phyloP scores from a whole-genome alignment of 1,140 invertebrate genomes.

The Zophobas atratus region DNA sequence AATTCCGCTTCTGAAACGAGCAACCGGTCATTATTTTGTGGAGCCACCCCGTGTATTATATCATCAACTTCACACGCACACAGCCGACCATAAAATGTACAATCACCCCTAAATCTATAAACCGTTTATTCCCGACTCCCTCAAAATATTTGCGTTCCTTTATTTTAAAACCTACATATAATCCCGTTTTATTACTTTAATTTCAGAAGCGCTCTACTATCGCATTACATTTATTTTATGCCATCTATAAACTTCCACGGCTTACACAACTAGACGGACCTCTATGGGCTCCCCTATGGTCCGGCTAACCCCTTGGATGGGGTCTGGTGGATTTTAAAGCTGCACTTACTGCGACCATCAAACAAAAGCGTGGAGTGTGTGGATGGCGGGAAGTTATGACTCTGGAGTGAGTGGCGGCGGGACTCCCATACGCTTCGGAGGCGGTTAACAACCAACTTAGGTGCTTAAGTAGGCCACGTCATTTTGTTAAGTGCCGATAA shows the following conservation, averaged over 20 bases:
- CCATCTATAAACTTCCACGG: slow-evolving; percentile 48
- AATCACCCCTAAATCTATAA: slow-evolving; percentile 42
- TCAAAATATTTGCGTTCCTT: slow-evolving; percentile 50
- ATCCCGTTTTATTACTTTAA: slow-evolving; percentile 53
- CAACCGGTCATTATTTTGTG: too few species aligned
- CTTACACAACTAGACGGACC: slow-evolving; percentile 33
- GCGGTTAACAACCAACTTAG: slow-evolving; percentile 42
- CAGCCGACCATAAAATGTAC: slow-evolving; percentile 41
- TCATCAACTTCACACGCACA: neutral
- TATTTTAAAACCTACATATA: slow-evolving; percentile 51
- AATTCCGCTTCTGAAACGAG: too few species aligned
- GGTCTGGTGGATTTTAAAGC: slow-evolving; percentile 46
- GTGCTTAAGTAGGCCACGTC: slow-evolving; percentile 45
- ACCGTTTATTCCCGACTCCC: slow-evolving; percentile 45
- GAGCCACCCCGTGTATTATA: too few species aligned
- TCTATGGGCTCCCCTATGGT: slow-evolving; percentile 27
- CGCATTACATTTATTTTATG: slow-evolving; percentile 51
- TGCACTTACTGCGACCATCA: slow-evolving; percentile 39
- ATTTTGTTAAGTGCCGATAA: slow-evolving; percentile 48
- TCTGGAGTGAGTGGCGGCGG: neutral
- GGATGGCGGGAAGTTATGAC: slow-evolving; percentile 18
- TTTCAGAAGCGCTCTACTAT: slow-evolving; percentile 51
- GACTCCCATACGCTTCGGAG: slow-evolving; percentile 24
- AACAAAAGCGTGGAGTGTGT: slow-evolving; percentile 33
- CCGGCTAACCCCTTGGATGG: slow-evolving; percentile 3